These are phyloP conservation scores for Drosophila prolongata DNA, from an alignment of 2,888 invertebrate species.

Conservation along the genomic window DNA sequence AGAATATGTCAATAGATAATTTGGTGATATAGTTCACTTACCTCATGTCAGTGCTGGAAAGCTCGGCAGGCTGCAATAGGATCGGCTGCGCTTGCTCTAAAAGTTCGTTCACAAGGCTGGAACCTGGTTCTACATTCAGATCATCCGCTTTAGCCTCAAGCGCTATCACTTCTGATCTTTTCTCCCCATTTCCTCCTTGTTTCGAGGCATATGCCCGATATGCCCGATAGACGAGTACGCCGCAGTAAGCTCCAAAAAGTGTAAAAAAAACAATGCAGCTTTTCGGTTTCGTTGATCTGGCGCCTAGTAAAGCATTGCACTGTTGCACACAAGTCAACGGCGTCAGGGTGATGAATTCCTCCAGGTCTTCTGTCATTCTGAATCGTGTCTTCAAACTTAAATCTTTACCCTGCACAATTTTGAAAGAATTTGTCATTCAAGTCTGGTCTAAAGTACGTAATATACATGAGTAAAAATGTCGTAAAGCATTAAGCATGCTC, in stretches of 20 bases:
- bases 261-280: constrained; percentile 13
- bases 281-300: not conserved
- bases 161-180: not conserved
- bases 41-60: constrained; percentile 12
- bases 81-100: not conserved
- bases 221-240: constrained; percentile 15
- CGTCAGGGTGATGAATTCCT: constrained; percentile 33
- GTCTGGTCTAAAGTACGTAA: too few relatives aligned
- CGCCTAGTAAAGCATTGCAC: constrained; percentile 16
- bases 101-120: constrained; percentile 6
- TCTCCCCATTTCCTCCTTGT: not conserved
- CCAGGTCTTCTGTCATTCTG: constrained; percentile 8
- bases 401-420: constrained; percentile 12
- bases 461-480: too few relatives aligned
- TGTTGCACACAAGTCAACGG: constrained; percentile 29
- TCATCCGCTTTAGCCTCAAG: not conserved
- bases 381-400: constrained; percentile 2
- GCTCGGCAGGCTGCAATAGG: constrained; percentile 9
- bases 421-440: constrained; percentile 1
- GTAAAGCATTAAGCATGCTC: not conserved
- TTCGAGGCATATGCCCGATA: constrained; percentile 2
- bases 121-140: not conserved
- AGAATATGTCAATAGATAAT: not conserved
- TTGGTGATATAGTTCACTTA: not conserved
- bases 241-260: constrained; percentile 33